Percentiles rank a stretch among this genome's conserved stretches.
phyloP scores from a whole-genome alignment of 1,140 invertebrate genomes.

The Leptoteleia sp. region DNA sequence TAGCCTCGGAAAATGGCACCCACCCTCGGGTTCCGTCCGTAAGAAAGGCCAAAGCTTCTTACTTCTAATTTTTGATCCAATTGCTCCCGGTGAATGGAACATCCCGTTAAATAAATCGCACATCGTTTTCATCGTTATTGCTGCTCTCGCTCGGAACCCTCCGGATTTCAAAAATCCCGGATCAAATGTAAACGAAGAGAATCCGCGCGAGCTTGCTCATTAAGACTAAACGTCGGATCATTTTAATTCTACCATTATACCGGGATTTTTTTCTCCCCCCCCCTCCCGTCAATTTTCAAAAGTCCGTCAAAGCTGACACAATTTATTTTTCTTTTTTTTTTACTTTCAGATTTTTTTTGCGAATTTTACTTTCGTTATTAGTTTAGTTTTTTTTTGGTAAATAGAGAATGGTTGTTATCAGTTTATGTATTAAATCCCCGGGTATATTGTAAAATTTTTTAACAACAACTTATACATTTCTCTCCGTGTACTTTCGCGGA shows the following conservation, averaged over 20 bases:
- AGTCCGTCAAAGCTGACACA: slow-evolving; percentile 12
- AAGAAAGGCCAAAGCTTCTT: slow-evolving; percentile 39
- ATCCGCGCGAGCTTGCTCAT: slow-evolving; percentile 25
- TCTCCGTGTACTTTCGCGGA: too few species aligned
- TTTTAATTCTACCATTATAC: slow-evolving; percentile 30
- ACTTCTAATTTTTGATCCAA: slow-evolving; percentile 43
- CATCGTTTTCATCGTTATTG: slow-evolving; percentile 27
- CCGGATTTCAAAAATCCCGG: slow-evolving; percentile 25
- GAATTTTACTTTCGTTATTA: too few species aligned
- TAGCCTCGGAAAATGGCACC: slow-evolving; percentile 41
- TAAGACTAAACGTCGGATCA: slow-evolving; percentile 18
- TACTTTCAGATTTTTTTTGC: background rate
- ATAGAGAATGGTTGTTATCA: too few species aligned
- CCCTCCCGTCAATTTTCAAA: too few species aligned
- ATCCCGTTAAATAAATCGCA: slow-evolving; percentile 51
- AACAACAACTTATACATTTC: too few species aligned
- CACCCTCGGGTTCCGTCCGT: slow-evolving; percentile 8
- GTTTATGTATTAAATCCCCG: too few species aligned
- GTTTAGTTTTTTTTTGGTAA: too few species aligned
- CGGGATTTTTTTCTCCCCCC: background rate
- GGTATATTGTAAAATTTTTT: too few species aligned
- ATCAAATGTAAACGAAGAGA: slow-evolving; percentile 30
- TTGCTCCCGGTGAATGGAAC: slow-evolving; percentile 32
- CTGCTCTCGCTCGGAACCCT: slow-evolving; percentile 1
- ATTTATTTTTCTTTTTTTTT: slow-evolving; percentile 2